phyloP scores from a whole-genome alignment of 2,888 invertebrate species.

The Drosophila mettleri region DNA sequence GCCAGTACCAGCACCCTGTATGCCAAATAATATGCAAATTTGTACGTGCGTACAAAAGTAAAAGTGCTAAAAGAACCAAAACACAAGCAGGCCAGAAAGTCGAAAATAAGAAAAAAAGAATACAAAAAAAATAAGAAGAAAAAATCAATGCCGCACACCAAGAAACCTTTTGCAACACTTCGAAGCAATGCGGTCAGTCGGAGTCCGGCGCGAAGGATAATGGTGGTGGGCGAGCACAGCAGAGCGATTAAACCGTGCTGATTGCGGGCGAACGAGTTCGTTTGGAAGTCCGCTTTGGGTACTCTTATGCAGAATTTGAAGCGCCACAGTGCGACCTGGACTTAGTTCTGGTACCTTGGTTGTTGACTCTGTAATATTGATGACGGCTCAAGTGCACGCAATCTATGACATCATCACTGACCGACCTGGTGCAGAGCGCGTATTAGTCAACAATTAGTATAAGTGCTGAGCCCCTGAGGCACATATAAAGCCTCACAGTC shows the following conservation, averaged over 20 bases:
- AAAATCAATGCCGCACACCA: slow-evolving; percentile 65
- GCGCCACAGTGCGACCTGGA: slow-evolving; percentile 3
- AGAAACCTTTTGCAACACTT: slow-evolving; percentile 43
- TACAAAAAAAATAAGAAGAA: slow-evolving; percentile 14
- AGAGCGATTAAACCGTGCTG: slow-evolving; percentile 65
- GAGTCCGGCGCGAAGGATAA: slow-evolving; percentile 20
- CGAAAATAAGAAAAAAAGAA: slow-evolving; percentile 12
- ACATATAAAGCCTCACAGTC: slow-evolving; percentile 15
- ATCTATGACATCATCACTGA: slow-evolving; percentile 79
- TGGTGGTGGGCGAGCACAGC: slow-evolving; percentile 41
- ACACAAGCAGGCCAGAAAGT: slow-evolving; percentile 28
- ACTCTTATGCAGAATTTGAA: slow-evolving; percentile 32
- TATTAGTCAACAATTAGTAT: slow-evolving; percentile 31
- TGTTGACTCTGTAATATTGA: slow-evolving; percentile 61
- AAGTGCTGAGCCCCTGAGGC: slow-evolving; percentile 30
- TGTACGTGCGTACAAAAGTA: slow-evolving; percentile 58
- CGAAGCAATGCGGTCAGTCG: slow-evolving; percentile 52
- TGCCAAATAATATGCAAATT: slow-evolving; percentile 63
- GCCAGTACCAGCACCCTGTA: slow-evolving; percentile 31
- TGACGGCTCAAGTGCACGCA: slow-evolving; percentile 81
- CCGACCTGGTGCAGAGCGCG: slow-evolving; percentile 26
- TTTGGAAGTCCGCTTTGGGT: slow-evolving; percentile 45
- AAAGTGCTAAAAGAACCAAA: slow-evolving; percentile 43
- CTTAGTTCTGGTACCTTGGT: slow-evolving; percentile 15
- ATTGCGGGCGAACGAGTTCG: slow-evolving; percentile 67